Evolutionary conservation across 2,888 invertebrate genomes (phyloP).

Genomic region (Rhogogaster chlorosoma): DNA sequence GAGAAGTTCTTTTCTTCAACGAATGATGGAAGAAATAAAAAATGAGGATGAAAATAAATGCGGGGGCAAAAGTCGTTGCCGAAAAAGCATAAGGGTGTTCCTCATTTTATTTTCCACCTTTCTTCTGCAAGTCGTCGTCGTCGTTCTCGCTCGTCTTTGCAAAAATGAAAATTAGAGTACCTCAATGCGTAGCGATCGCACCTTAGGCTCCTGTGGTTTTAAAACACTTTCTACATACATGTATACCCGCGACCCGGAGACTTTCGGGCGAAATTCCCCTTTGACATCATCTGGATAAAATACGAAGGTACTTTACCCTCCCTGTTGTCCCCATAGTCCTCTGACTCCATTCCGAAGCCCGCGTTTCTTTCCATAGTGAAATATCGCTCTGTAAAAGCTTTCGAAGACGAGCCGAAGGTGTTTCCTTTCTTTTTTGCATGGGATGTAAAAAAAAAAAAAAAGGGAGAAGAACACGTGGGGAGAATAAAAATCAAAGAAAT

Average conservation of each 20-base stretch:
- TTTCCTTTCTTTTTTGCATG: neutral
- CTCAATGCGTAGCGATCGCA: neutral
- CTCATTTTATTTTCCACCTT: constrained; percentile 2
- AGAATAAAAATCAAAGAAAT: neutral
- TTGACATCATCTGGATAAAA: constrained; percentile 75
- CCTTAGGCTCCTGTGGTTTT: constrained; percentile 20
- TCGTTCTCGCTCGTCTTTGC: neutral
- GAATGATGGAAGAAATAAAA: neutral
- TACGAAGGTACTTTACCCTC: constrained; percentile 66
- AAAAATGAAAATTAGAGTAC: constrained; percentile 12
- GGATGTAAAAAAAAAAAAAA: neutral
- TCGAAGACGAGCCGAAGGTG: neutral
- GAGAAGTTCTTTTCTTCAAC: neutral
- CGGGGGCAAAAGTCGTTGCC: neutral
- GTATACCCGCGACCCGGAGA: neutral
- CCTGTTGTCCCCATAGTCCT: constrained; percentile 49
- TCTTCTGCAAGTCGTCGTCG: neutral
- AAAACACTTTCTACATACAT: constrained; percentile 7
- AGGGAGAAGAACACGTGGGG: neutral
- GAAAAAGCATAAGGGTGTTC: neutral
- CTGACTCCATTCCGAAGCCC: neutral
- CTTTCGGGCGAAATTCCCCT: constrained; percentile 63
- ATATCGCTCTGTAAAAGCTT: constrained; percentile 10
- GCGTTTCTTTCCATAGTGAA: neutral
- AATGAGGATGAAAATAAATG: neutral